Evolutionary conservation across 2,888 invertebrate species (phyloP).

Genomic region (Aspidapion aeneum): DNA sequence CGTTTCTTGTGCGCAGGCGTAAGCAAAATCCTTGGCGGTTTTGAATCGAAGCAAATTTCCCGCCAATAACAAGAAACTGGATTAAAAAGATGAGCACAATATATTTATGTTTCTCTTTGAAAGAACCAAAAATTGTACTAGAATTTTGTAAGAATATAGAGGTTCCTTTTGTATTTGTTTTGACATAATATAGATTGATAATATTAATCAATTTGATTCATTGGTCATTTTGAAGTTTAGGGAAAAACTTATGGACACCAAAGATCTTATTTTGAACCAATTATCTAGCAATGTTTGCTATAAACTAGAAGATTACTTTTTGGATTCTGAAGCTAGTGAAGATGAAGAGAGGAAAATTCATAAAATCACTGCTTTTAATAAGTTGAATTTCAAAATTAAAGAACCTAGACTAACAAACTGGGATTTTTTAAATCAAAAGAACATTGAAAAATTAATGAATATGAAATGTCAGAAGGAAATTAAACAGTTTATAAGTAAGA

Average conservation of each 20-base stretch:
- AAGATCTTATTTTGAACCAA: not conserved
- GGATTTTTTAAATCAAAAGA: conserved; percentile 37
- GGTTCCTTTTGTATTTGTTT: no score
- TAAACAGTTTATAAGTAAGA: conserved; percentile 36
- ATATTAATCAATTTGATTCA: no score
- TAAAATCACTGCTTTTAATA: conserved; percentile 29
- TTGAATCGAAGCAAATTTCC: no score
- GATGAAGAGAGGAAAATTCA: conserved; percentile 5
- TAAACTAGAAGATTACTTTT: conserved; percentile 16
- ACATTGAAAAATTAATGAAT: conserved; percentile 33
- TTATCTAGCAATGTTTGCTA: not conserved
- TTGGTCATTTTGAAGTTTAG: no score
- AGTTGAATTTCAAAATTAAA: conserved; percentile 22
- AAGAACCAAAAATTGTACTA: no score
- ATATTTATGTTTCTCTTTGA: no score
- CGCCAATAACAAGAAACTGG: no score
- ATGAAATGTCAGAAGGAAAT: conserved; percentile 30
- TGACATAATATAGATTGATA: no score
- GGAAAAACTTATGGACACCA: not conserved
- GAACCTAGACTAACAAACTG: conserved; percentile 37
- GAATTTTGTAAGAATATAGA: no score
- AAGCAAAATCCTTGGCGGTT: no score
- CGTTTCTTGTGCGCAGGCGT: conserved; percentile 2
- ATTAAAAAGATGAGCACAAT: no score
- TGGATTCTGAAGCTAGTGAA: not conserved